These are phyloP conservation scores for Circaetus gallicus DNA, from an alignment of 2,113 vertebrate genomes.

Conservation along the genomic window DNA sequence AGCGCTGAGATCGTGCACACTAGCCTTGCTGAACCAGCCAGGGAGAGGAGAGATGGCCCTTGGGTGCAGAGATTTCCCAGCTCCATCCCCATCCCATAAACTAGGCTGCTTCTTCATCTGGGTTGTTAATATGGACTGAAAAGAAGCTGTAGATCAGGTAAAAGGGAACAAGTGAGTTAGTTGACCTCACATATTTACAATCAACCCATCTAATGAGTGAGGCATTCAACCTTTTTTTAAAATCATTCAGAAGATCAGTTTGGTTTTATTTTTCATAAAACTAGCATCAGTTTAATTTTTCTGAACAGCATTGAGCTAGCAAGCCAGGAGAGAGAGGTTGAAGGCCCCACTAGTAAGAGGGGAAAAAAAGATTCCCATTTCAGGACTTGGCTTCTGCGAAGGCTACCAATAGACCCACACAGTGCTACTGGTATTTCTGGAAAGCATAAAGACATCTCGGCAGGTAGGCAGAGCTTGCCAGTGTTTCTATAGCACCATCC, in stretches of 20 bases:
- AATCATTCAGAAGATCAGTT: not conserved
- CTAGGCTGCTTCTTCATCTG: not conserved
- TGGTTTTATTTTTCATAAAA: not conserved
- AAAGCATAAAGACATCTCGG: not conserved
- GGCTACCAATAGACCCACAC: not conserved
- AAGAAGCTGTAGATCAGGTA: slow-evolving; percentile 18
- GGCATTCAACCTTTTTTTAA: not conserved
- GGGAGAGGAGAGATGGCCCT: not conserved
- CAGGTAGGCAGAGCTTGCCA: not conserved
- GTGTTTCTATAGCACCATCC: not conserved
- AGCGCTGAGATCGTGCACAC: rapidly evolving
- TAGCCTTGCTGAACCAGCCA: not conserved
- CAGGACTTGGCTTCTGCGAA: not conserved
- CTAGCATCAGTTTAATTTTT: not conserved
- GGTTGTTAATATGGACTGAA: not conserved
- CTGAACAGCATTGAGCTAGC: not conserved
- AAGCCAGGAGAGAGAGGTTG: not conserved
- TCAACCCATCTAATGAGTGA: not conserved
- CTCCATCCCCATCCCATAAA: not conserved
- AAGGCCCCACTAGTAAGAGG: not conserved
- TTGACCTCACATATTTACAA: not conserved
- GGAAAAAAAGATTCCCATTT: not conserved
- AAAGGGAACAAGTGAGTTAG: not conserved
- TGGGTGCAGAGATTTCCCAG: not conserved
- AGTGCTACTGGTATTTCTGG: not conserved